phyloP scores from a whole-genome alignment of 2,888 invertebrate genomes.

The Agapostemon virescens region DNA sequence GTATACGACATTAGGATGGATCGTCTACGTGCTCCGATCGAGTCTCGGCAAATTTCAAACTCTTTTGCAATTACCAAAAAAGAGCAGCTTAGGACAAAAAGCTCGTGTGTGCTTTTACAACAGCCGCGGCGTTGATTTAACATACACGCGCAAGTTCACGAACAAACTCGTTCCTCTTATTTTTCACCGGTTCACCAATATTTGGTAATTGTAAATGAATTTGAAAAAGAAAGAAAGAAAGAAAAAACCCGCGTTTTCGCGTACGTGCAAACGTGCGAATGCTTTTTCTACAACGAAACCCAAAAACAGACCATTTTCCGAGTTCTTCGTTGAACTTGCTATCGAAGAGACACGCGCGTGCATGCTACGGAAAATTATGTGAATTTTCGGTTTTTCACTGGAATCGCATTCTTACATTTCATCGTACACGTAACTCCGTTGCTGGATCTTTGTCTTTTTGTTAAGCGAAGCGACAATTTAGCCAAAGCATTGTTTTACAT shows the following conservation, averaged over 20 bases:
- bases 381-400: background rate
- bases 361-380: background rate
- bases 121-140: background rate
- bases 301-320: too few species aligned
- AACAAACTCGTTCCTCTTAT: background rate
- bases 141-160: background rate
- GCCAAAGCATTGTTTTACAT: conserved; percentile 31
- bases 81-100: background rate
- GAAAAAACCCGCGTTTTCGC: too few species aligned
- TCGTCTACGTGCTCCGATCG: background rate
- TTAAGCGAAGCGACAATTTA: conserved; percentile 21
- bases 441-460: conserved; percentile 34
- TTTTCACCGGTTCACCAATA: background rate
- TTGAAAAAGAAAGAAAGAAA: too few species aligned
- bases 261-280: background rate
- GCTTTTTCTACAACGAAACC: background rate
- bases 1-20: background rate
- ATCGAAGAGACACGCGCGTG: background rate
- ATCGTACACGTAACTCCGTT: background rate
- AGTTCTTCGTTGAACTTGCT: too few species aligned
- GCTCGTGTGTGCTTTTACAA: background rate
- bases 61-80: conserved; percentile 9
- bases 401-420: background rate
- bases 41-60: background rate
- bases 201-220: conserved; percentile 12